These are phyloP conservation scores for Psophia crepitans DNA, from an alignment of 2,113 vertebrate species.

Conservation along the genomic window DNA sequence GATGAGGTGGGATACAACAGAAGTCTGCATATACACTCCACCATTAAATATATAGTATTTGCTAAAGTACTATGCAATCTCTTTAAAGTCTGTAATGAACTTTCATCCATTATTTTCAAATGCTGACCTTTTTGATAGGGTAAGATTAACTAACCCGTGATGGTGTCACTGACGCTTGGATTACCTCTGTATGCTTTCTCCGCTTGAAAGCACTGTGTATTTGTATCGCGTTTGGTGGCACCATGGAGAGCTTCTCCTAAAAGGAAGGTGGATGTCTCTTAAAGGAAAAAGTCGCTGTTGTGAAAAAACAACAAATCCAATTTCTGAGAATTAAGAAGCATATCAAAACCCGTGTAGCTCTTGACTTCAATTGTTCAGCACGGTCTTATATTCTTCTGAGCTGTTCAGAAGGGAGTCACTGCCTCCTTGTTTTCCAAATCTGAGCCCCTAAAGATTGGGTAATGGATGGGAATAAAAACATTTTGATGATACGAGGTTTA, in stretches of 20 bases:
- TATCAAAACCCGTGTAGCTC: neutral
- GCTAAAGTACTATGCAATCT: neutral
- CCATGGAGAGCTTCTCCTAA: neutral
- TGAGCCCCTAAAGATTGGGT: neutral
- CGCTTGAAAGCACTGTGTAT: neutral
- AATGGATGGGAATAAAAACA: constrained; percentile 27
- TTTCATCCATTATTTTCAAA: neutral
- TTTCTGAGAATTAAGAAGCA: neutral
- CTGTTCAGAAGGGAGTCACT: neutral
- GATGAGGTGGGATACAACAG: neutral
- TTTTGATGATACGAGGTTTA: constrained; percentile 3
- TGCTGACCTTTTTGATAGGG: neutral
- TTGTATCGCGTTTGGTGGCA: neutral
- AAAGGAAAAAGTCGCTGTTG: neutral
- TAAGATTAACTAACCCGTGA: neutral
- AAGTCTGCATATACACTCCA: neutral
- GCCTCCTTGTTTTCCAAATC: neutral
- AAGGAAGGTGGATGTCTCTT: neutral
- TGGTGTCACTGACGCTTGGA: neutral
- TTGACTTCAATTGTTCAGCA: neutral
- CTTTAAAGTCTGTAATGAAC: neutral
- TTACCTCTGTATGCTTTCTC: neutral
- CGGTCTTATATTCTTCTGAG: neutral
- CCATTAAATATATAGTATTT: neutral
- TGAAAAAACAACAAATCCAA: neutral